Conservation (phyloP, 2,113 vertebrate genomes). For the Herpailurus yagouaroundi region DNA sequence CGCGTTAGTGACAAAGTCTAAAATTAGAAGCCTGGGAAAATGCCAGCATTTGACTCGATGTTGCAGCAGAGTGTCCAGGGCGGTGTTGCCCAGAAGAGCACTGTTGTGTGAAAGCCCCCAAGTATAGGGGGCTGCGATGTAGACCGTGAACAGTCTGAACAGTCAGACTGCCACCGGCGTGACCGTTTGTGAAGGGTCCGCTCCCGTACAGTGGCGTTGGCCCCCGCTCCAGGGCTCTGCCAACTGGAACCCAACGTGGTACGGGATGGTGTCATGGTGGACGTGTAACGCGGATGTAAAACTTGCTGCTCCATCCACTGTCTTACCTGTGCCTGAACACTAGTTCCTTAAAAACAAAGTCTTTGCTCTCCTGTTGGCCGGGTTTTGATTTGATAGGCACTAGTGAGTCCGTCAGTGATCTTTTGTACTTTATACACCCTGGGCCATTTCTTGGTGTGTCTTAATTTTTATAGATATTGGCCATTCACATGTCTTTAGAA, state of each 20-base stretch:
- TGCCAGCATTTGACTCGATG: background rate
- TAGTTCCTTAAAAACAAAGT: background rate
- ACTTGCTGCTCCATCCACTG: rapidly evolving
- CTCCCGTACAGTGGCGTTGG: background rate
- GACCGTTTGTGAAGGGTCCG: too few relatives aligned
- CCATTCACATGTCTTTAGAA: background rate
- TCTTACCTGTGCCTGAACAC: background rate
- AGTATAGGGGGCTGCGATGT: rapidly evolving
- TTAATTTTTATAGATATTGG: background rate
- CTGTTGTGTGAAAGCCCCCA: background rate
- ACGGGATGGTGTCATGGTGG: background rate
- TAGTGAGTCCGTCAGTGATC: background rate
- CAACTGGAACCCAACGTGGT: too few relatives aligned
- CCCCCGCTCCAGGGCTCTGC: background rate
- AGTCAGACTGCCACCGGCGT: rapidly evolving
- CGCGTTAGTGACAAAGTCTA: background rate
- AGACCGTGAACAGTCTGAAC: rapidly evolving
- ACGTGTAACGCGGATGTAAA: rapidly evolving
- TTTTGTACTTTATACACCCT: background rate
- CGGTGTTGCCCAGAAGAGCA: background rate
- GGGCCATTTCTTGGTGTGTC: background rate
- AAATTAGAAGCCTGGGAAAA: background rate
- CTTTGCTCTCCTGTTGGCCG: background rate
- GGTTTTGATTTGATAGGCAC: background rate
- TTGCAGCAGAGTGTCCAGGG: background rate